These are phyloP conservation scores for Cenopis cana DNA, from an alignment of 2,888 invertebrate species.

Conservation along the genomic window DNA sequence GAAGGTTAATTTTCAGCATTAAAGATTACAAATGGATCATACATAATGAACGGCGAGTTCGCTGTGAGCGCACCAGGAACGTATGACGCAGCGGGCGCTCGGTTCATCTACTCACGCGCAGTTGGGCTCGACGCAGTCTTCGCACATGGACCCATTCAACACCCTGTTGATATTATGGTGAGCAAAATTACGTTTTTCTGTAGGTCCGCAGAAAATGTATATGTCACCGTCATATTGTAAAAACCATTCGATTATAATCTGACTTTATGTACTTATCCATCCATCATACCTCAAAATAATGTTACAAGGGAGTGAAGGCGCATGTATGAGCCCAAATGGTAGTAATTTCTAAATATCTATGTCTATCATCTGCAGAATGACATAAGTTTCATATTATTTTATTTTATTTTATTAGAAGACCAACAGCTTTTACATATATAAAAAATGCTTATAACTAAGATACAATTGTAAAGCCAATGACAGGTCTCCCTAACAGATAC, in stretches of 20 bases:
- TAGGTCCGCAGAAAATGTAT: not conserved
- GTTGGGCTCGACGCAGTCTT: conserved; percentile 91
- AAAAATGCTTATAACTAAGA: too few species aligned
- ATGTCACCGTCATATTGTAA: too few species aligned
- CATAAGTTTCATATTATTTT: not conserved
- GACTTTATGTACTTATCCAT: not conserved
- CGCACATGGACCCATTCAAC: conserved; percentile 90
- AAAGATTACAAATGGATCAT: conserved; percentile 91
- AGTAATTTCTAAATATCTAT: too few species aligned
- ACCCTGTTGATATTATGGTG: conserved; percentile 93
- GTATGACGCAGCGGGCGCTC: conserved; percentile 92
- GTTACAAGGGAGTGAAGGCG: not conserved
- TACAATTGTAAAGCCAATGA: too few species aligned
- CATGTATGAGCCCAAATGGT: not conserved
- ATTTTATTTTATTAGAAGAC: too few species aligned
- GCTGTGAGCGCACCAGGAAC: conserved; percentile 89
- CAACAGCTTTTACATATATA: too few species aligned
- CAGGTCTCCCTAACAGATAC: too few species aligned
- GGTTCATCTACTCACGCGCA: conserved; percentile 91
- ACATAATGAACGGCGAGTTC: conserved; percentile 94
- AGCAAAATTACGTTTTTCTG: conserved; percentile 31
- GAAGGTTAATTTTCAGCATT: conserved; percentile 86
- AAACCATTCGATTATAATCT: too few species aligned
- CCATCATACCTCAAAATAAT: not conserved
- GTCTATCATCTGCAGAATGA: not conserved